These are phyloP conservation scores for Phenganax subtilis DNA, from an alignment of 92 coral and sea anemone genomes.

Conservation along the genomic window DNA sequence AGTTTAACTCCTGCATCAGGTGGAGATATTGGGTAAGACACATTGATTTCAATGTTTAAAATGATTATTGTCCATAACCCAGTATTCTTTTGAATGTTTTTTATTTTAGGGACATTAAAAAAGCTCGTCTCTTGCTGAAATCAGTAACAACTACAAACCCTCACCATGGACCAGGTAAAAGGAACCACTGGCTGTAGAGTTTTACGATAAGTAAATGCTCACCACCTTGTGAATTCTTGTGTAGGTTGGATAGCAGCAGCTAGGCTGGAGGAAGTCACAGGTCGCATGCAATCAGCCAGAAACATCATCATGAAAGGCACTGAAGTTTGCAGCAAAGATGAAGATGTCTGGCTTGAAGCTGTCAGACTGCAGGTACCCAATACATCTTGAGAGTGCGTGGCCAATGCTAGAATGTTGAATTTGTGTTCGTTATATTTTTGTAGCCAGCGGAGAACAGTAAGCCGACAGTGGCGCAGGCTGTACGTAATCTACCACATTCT, in stretches of 20 bases:
- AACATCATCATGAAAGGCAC: constrained; percentile 90
- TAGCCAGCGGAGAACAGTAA: constrained; percentile 80
- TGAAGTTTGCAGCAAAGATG: constrained; percentile 88
- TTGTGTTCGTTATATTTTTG: not conserved
- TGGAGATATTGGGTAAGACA: constrained; percentile 85
- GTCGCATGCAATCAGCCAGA: constrained; percentile 96
- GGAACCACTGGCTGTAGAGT: not conserved
- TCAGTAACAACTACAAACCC: constrained; percentile 98
- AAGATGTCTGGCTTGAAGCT: constrained; percentile 97
- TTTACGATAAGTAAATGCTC: not conserved
- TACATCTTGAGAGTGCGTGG: not conserved
- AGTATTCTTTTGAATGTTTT: not conserved
- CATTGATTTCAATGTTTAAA: not conserved
- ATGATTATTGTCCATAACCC: not conserved
- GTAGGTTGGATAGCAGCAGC: constrained; percentile 99
- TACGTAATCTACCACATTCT: constrained; percentile 76
- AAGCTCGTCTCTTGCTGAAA: constrained; percentile 82
- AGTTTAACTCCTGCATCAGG: constrained; percentile 89
- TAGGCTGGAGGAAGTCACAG: constrained; percentile 94
- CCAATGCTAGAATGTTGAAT: not conserved
- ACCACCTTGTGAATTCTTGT: not conserved
- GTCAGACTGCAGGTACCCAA: constrained; percentile 76
- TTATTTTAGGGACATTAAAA: constrained; percentile 76
- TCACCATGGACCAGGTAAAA: constrained; percentile 88
- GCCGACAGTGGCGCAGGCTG: constrained; percentile 89